These are phyloP conservation scores for Sula dactylatra DNA, from an alignment of 2,113 vertebrate genomes.

Conservation along the genomic window DNA sequence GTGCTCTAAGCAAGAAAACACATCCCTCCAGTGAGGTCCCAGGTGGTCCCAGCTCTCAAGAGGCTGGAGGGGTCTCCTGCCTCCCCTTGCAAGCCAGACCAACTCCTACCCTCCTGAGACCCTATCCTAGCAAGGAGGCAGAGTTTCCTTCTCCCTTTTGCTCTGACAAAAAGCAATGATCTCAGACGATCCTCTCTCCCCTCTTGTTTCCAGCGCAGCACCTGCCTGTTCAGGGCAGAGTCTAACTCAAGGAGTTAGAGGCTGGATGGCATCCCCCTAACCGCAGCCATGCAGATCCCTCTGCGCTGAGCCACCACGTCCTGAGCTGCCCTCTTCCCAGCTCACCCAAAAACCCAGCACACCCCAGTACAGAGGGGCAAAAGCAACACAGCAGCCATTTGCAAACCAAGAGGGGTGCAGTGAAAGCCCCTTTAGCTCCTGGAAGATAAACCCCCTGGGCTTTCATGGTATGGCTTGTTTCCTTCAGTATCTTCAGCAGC, in stretches of 20 bases:
- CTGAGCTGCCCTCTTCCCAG: not conserved
- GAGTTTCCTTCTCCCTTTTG: not conserved
- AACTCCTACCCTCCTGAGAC: not conserved
- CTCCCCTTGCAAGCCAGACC: not conserved
- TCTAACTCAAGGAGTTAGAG: not conserved
- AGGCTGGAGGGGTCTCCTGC: not conserved
- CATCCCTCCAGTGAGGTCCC: not conserved
- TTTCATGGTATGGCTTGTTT: not conserved
- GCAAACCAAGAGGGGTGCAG: not conserved
- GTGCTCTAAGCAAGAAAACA: conserved; percentile 34
- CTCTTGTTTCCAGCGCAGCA: not conserved
- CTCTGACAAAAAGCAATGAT: not conserved
- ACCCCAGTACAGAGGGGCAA: not conserved
- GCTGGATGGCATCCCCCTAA: not conserved
- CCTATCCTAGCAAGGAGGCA: not conserved
- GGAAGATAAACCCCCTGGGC: not conserved
- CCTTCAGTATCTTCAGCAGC: not conserved
- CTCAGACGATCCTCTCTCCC: not conserved
- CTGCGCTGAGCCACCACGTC: not conserved
- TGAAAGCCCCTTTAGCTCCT: not conserved
- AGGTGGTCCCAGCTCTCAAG: not conserved
- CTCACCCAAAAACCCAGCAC: not conserved
- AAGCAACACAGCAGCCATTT: not conserved
- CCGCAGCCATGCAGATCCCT: fast-evolving
- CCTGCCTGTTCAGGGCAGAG: not conserved